Evolutionary conservation across 2,888 invertebrate species (phyloP), one percentile per base, ranked within the genome.

Genomic region (Trissolcus brochymenae): DNA sequence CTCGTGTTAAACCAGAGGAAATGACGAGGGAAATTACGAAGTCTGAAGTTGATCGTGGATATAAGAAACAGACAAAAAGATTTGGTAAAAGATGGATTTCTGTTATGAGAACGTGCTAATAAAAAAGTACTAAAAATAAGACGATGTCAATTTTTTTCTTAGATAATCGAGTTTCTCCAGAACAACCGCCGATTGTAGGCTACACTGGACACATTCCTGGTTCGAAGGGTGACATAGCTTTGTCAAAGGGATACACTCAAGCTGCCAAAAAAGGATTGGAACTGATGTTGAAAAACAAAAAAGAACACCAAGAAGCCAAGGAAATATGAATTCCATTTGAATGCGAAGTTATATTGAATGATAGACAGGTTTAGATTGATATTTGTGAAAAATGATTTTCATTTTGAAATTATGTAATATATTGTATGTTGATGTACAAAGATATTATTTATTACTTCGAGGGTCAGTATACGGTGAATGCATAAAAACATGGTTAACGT

Each of bases 201-300:
- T 94, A 94, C 87, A 94, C 94, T 0, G 94, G 94, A 3, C 94
- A 94, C 85, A 94, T 94, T 75, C 94, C 94, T 3, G 90, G 93
- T 54, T 92, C 93, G 61, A 93, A 92, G 83, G 93, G 93, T 13
- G 93, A 94, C 85, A 92, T 92, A 0, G 93, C 93, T 0, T 90
- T 94, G n/a, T 93, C 93, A 72, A 92, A 93, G 84, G 88, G 93
- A 76, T 94, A 93, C 85, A 92, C 93, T 78, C 92, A 92, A 82
- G 93, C 93, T 0, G 94, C 93, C 2, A 92, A 91, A 87, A 91
- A 91, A 40, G 93, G 93, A 9, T 87, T 94, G 16, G 91, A 92
- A 82, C 89, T 92, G 7, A 90, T 93, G 55, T 90, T 91, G 81
- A 89, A 91, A 79, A 93, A 92, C 79, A 89, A 91, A 29, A 91